Base-by-base conservation (phyloP, 2,888 invertebrate genomes). In the Rhagonycha fulva region DNA sequence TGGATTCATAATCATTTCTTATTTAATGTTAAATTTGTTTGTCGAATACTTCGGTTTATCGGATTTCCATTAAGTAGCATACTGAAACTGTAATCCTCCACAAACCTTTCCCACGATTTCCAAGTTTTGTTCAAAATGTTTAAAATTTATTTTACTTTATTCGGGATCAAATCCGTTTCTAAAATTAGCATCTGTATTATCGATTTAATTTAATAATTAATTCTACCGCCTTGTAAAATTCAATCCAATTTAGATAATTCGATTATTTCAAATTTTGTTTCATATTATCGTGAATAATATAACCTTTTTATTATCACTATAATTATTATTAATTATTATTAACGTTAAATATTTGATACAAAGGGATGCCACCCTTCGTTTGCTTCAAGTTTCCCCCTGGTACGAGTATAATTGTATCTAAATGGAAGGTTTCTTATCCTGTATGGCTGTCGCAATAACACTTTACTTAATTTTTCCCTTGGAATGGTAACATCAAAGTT, bases 371-470 rank as follows among this genome's bases (percentile, higher is more conserved):
- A 66, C 63, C 23, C 63, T 9, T 24, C 23, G 63, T 14, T n/a
- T 14, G 26, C 10, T 66, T 66, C 24, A 66, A 66, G n/a, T 26
- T 66, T 66, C 63, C 63, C 63, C 63, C 7, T 24, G 23, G 63
- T 66, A 26, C 26, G 26, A 66, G 63, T 66, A 26, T 66, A 66
- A 23, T 66, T 14, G 63, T 14, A 9, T 66, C 24, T 66, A 66
- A 66, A 66, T 66, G 63, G 63, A 66, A 66, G 24, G 26, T 23
- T 66, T 66, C 63, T 66, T 66, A 66, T 66, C 63, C 26, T n/a
- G n/a, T 24, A 66, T 66, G 63, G 23, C 63, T 66, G 63, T 66
- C 63, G 63, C 63, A 24, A 66, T 63, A 66, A 66, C 63, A 66
- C 63, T 63, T 14, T n/a, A 24, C n/a, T 24, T 26, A 19, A 66